These are phyloP conservation scores for Temnothorax curvispinosus DNA, from an alignment of 1,140 invertebrate species.

Conservation along the genomic window DNA sequence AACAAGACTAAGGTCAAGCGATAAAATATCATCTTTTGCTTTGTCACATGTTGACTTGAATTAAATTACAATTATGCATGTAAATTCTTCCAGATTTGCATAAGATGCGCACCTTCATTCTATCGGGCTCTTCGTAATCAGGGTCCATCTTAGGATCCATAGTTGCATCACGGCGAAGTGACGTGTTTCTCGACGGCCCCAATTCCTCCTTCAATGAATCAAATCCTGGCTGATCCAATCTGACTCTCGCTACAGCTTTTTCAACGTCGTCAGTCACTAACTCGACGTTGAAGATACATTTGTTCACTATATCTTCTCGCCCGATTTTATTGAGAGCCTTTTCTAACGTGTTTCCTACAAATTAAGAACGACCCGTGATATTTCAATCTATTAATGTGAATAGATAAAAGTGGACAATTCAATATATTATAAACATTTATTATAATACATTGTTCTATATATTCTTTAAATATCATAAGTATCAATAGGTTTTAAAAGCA, in stretches of 20 bases:
- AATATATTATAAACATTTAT: not conserved
- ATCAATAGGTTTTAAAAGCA: not conserved
- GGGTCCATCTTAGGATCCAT: slow-evolving; percentile 90
- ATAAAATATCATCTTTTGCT: not conserved
- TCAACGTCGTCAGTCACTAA: slow-evolving; percentile 93
- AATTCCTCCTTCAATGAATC: slow-evolving; percentile 91
- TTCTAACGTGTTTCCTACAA: slow-evolving; percentile 93
- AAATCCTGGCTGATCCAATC: slow-evolving; percentile 92
- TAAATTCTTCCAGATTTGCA: not conserved
- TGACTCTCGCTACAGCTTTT: slow-evolving; percentile 91
- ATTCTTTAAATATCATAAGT: not conserved
- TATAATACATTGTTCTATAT: not conserved
- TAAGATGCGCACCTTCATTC: slow-evolving; percentile 81
- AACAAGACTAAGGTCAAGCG: not conserved
- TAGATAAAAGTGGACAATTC: not conserved
- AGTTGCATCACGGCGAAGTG: slow-evolving; percentile 87
- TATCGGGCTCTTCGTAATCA: slow-evolving; percentile 87
- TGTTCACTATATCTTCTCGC: slow-evolving; percentile 96
- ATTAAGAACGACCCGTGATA: slow-evolving; percentile 6
- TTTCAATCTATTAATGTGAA: not conserved
- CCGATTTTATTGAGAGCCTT: slow-evolving; percentile 95
- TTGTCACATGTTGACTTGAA: not conserved
- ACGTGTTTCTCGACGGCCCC: slow-evolving; percentile 88
- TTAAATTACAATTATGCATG: not conserved
- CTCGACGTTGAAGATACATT: slow-evolving; percentile 95